Evolutionary conservation across 2,113 vertebrate genomes (phyloP).

Genomic region (Hyperopisus bebe): DNA sequence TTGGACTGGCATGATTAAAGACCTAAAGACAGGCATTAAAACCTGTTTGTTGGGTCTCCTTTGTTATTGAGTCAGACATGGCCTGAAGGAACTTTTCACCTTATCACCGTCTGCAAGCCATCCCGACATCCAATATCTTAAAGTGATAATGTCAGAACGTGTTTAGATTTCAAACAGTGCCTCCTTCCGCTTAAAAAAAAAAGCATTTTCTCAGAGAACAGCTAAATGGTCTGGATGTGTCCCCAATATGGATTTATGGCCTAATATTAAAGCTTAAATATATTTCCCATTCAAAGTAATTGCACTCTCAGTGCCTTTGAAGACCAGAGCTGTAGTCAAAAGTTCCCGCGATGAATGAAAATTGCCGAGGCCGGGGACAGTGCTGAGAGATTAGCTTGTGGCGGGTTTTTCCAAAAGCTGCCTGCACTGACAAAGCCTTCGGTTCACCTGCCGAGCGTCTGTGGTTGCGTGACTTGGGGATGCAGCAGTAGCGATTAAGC

Average conservation of each 20-base stretch:
- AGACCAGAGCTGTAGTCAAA: slow-evolving; percentile 39
- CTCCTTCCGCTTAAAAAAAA: neutral
- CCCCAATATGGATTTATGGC: slow-evolving; percentile 48
- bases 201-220: neutral
- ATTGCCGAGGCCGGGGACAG: slow-evolving; percentile 33
- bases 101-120: slow-evolving; percentile 63
- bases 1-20: neutral
- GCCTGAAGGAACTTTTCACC: slow-evolving; percentile 58
- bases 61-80: slow-evolving; percentile 59
- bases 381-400: slow-evolving; percentile 31
- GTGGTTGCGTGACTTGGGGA: neutral
- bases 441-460: neutral
- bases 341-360: slow-evolving; percentile 52
- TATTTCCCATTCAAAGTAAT: slow-evolving; percentile 54
- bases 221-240: slow-evolving; percentile 34
- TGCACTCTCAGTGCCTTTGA: slow-evolving; percentile 46
- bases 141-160: neutral
- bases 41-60: slow-evolving; percentile 55
- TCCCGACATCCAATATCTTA: slow-evolving; percentile 53
- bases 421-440: neutral
- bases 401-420: slow-evolving; percentile 6
- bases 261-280: slow-evolving; percentile 55
- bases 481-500: neutral
- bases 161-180: slow-evolving; percentile 6
- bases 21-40: slow-evolving; percentile 36